phyloP scores from a whole-genome alignment of 2,797 vertebrate genomes.

The Apogon talboti region DNA sequence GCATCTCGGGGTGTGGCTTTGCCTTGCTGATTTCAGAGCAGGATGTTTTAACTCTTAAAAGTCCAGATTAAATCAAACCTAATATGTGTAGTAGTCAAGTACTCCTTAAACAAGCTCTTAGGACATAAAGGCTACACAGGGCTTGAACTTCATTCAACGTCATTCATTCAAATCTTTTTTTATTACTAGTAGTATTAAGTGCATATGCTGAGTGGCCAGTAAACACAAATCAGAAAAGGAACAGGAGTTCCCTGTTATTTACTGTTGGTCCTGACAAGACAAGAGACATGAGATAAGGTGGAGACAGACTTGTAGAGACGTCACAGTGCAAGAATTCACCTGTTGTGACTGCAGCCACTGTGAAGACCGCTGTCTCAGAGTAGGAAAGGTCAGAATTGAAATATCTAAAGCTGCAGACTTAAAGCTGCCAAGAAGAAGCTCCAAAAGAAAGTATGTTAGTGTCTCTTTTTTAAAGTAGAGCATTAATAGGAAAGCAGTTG shows the following conservation, averaged over 20 bases:
- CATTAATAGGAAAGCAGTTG: too few relatives aligned
- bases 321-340: slow-evolving; percentile 45
- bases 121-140: neutral
- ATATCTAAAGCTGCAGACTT: slow-evolving; percentile 1
- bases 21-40: slow-evolving; percentile 77
- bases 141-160: neutral
- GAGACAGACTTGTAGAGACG: slow-evolving; percentile 35
- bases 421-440: neutral
- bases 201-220: neutral
- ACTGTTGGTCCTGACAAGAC: slow-evolving; percentile 36
- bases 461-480: neutral
- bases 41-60: slow-evolving; percentile 80
- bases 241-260: slow-evolving; percentile 31
- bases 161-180: neutral
- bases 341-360: slow-evolving; percentile 41
- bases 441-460: neutral
- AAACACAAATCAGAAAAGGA: slow-evolving; percentile 13
- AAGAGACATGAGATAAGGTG: slow-evolving; percentile 44
- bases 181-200: neutral
- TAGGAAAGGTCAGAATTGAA: slow-evolving; percentile 12
- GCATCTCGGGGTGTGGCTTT: slow-evolving; percentile 81
- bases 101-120: neutral
- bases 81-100: neutral
- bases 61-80: slow-evolving; percentile 34
- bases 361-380: slow-evolving; percentile 6